Evolutionary conservation across 2,797 vertebrate species (phyloP).

Genomic region (Cygnus olor): DNA sequence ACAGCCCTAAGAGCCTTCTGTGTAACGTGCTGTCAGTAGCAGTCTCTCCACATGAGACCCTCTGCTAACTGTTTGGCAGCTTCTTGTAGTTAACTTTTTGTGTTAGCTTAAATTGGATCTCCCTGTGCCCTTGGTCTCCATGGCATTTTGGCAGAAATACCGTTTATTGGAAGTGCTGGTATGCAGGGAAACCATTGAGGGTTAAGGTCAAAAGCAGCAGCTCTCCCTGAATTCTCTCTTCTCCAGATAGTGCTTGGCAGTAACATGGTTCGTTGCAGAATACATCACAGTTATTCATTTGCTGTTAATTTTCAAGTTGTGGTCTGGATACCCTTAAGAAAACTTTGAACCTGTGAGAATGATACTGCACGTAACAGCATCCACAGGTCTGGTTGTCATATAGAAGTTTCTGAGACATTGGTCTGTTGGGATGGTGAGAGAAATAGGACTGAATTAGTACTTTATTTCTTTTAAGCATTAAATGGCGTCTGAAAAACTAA

Average conservation of each 20-base stretch:
- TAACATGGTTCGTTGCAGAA: background rate
- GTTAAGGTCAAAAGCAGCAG: background rate
- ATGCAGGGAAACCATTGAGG: background rate
- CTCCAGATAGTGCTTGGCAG: background rate
- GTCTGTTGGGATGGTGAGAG: background rate
- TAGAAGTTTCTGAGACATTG: background rate
- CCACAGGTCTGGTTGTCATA: background rate
- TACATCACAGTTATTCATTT: background rate
- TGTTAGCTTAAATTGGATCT: background rate
- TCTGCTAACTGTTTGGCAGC: background rate
- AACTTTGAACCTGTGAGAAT: background rate
- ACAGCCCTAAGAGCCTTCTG: background rate
- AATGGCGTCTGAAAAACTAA: background rate
- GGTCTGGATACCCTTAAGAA: background rate
- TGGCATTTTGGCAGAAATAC: background rate
- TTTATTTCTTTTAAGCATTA: background rate
- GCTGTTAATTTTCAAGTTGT: background rate
- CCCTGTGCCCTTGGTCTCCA: background rate
- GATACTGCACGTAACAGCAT: accelerated
- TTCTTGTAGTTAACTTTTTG: background rate
- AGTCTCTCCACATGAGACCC: background rate
- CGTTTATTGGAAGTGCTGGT: background rate
- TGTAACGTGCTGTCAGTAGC: background rate
- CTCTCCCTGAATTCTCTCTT: background rate
- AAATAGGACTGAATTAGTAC: background rate